Base-by-base conservation (phyloP, 1,140 invertebrate genomes). In the Drosophila malerkotliana region DNA sequence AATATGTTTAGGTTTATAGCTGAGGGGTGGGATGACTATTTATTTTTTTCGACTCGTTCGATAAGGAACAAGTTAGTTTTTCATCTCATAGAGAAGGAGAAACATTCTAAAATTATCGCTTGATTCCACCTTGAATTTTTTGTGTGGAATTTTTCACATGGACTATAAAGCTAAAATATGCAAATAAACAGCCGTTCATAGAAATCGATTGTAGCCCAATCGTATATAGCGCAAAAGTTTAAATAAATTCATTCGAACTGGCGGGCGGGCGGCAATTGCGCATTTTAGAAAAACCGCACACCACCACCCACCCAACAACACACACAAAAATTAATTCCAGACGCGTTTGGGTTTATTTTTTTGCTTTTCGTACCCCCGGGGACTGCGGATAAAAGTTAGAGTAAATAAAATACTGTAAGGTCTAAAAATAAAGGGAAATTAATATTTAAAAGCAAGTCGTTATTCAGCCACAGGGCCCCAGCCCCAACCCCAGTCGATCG, bases 251-350 rank as follows among this genome's bases (percentile, higher is more conserved):
- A 64, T 56, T 45, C 59, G 21, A 58, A 56, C 18, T 37, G 34
- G 1, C 18, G 18, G 18, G 45, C 76, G 62, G 54, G 12, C 62
- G 56, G 53, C 48, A 84, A 84, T 79, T 83, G 79, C 80, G 79
- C 79, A 76, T 79, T 84, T 72, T 32, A 56, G 39, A 84, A 84
- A 76, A 66, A 44, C 45, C 64, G 62, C 66, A 66, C 26, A 28
- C 26, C 26, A 28, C 26, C 26, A 28, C 26, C 26, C 26, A 26
- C 26, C 26, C 26, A 26, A 4, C 26, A 28, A 28, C 26, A 28
- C 26, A 28, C 41, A 45, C n/a, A 64, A 75, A 71, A 72, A 62
- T 67, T 62, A 48, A 82, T 82, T 82, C 80, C 76, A 79, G 71
- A 30, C 79, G 61, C 72, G 76, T 83, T 67, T 83, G 67, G 14